phyloP scores from a whole-genome alignment of 2,888 invertebrate genomes.

The Leptura quadrifasciata region DNA sequence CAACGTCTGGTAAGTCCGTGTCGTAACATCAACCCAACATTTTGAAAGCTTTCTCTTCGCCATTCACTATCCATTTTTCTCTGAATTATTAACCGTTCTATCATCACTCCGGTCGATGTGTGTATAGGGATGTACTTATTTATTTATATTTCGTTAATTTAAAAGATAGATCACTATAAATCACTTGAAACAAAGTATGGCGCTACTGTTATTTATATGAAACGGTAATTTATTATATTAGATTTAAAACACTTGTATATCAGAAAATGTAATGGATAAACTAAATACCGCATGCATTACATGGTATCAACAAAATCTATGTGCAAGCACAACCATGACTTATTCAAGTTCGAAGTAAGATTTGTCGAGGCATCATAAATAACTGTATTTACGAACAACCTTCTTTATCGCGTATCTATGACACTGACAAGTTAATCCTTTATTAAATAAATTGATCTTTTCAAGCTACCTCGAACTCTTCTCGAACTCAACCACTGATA shows the following conservation, averaged over 20 bases:
- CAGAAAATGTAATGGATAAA: slow-evolving; percentile 34
- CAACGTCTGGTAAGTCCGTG: too few species aligned
- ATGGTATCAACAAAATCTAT: slow-evolving; percentile 28
- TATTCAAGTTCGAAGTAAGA: slow-evolving; percentile 38
- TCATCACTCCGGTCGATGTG: too few species aligned
- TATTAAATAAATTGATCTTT: slow-evolving; percentile 55
- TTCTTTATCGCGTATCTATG: slow-evolving; percentile 49
- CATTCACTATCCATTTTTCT: too few species aligned
- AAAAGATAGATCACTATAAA: slow-evolving; percentile 16
- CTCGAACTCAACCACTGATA: slow-evolving; percentile 35
- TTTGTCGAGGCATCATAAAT: slow-evolving; percentile 42
- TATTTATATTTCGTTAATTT: too few species aligned
- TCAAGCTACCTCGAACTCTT: slow-evolving; percentile 39
- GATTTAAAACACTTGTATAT: slow-evolving; percentile 15
- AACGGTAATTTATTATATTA: slow-evolving; percentile 37
- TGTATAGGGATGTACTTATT: too few species aligned
- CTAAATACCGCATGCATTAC: slow-evolving; percentile 11
- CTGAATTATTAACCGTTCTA: too few species aligned
- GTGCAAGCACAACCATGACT: slow-evolving; percentile 37
- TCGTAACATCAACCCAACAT: too few species aligned
- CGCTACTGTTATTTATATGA: slow-evolving; percentile 2
- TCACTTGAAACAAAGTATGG: slow-evolving; percentile 5
- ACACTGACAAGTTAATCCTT: slow-evolving; percentile 60
- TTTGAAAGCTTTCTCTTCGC: too few species aligned
- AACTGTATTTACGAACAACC: slow-evolving; percentile 43